Evolutionary conservation across 2,888 invertebrate species (phyloP).

Genomic region (Petrophora chlorosata): DNA sequence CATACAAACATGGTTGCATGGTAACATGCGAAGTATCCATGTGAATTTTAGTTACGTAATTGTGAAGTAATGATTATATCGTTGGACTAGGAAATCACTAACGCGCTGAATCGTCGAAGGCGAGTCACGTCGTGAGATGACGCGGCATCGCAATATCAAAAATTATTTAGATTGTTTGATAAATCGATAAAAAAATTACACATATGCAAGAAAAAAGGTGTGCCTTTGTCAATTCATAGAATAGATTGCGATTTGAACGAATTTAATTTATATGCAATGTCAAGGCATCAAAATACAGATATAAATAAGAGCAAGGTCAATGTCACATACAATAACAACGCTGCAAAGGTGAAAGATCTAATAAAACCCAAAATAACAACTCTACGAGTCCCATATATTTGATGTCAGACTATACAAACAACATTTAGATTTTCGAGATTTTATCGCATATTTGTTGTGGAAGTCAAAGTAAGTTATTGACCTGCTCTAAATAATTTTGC

Average conservation of each 20-base stretch:
- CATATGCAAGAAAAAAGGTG: slow-evolving; percentile 16
- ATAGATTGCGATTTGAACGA: slow-evolving; percentile 5
- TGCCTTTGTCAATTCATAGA: slow-evolving; percentile 3
- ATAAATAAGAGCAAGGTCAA: slow-evolving; percentile 16
- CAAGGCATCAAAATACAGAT: slow-evolving; percentile 21
- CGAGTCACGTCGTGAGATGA: slow-evolving; percentile 44
- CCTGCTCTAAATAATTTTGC: neutral
- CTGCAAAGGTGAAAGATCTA: slow-evolving; percentile 26
- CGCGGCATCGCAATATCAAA: slow-evolving; percentile 25
- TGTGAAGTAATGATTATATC: slow-evolving; percentile 45
- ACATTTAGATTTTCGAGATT: slow-evolving; percentile 4
- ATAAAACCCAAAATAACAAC: slow-evolving; percentile 16
- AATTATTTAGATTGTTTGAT: slow-evolving; percentile 27
- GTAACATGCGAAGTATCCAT: slow-evolving; percentile 29
- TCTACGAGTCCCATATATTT: neutral
- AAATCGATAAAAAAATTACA: slow-evolving; percentile 21
- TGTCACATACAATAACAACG: slow-evolving; percentile 21
- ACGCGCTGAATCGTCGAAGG: slow-evolving; percentile 39
- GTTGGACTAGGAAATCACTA: slow-evolving; percentile 43
- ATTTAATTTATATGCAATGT: slow-evolving; percentile 19
- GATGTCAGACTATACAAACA: neutral
- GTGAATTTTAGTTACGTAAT: slow-evolving; percentile 39
- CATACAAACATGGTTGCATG: slow-evolving; percentile 18
- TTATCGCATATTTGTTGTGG: neutral
- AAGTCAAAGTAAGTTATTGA: neutral